Evolutionary conservation across 2,797 vertebrate species (phyloP).

Genomic region (Ammospiza maritima): DNA sequence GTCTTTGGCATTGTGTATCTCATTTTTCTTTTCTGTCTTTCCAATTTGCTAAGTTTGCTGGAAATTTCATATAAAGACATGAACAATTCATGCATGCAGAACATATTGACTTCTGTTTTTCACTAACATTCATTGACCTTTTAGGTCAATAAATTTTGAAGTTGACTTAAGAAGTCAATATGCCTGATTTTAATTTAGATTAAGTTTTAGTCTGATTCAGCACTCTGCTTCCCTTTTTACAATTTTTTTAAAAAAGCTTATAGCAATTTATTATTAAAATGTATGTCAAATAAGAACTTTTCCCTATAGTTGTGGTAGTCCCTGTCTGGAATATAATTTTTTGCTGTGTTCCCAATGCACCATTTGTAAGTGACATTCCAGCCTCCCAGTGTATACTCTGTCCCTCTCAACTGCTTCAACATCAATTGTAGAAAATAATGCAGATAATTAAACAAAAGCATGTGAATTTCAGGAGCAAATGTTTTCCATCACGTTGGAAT

Average conservation of each 20-base stretch:
- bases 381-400: neutral
- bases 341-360: neutral
- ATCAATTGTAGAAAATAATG: constrained; percentile 60
- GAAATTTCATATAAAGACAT: constrained; percentile 75
- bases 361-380: constrained; percentile 64
- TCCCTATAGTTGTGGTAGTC: constrained; percentile 28
- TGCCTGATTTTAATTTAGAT: constrained; percentile 76
- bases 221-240: constrained; percentile 57
- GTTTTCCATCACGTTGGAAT: constrained; percentile 72
- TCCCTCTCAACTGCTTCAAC: constrained; percentile 50
- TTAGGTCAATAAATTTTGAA: constrained; percentile 76
- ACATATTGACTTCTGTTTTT: constrained; percentile 74
- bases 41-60: constrained; percentile 70
- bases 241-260: neutral
- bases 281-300: constrained; percentile 46
- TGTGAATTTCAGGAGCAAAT: constrained; percentile 71
- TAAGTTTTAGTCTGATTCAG: constrained; percentile 71
- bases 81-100: constrained; percentile 75
- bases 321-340: neutral
- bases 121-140: constrained; percentile 76
- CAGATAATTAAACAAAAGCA: constrained; percentile 75
- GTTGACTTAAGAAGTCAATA: constrained; percentile 78
- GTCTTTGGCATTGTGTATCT: constrained; percentile 51
- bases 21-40: constrained; percentile 60
- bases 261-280: constrained; percentile 60